phyloP scores from a whole-genome alignment of 2,113 vertebrate species.

The Takifugu bimaculatus region DNA sequence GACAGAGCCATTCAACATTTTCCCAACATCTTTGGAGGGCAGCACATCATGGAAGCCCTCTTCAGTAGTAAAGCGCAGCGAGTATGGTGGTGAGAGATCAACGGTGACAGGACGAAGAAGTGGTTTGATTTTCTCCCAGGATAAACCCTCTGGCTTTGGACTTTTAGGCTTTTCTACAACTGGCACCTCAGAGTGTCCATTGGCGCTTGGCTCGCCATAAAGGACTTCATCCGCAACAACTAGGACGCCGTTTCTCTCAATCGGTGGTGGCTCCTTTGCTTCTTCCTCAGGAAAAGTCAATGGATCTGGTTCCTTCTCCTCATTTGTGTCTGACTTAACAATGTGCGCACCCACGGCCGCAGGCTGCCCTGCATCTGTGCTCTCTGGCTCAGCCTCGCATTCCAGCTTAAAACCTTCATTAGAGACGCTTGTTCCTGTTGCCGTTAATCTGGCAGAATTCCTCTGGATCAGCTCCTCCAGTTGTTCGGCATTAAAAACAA shows the following conservation, averaged over 20 bases:
- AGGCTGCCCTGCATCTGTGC: constrained; percentile 32
- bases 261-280: constrained; percentile 36
- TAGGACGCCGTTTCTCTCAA: constrained; percentile 58
- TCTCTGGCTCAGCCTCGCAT: constrained; percentile 61
- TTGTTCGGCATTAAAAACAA: constrained; percentile 75
- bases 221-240: constrained; percentile 70
- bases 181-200: constrained; percentile 46
- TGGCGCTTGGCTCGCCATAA: constrained; percentile 61
- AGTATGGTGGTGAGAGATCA: constrained; percentile 72
- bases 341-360: constrained; percentile 60
- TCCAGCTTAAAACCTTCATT: constrained; percentile 70
- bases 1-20: constrained; percentile 61
- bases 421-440: constrained; percentile 33
- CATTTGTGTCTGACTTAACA: constrained; percentile 41
- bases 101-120: constrained; percentile 66
- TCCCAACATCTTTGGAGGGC: constrained; percentile 64
- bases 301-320: constrained; percentile 32
- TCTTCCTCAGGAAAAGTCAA: constrained; percentile 50
- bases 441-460: constrained; percentile 63
- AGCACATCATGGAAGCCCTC: constrained; percentile 48
- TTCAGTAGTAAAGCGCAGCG: constrained; percentile 59
- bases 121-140: constrained; percentile 56
- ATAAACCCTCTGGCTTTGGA: constrained; percentile 46
- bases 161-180: constrained; percentile 9
- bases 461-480: constrained; percentile 76